Conservation (phyloP, 2,113 vertebrate genomes). For the Pterocles burchelli region DNA sequence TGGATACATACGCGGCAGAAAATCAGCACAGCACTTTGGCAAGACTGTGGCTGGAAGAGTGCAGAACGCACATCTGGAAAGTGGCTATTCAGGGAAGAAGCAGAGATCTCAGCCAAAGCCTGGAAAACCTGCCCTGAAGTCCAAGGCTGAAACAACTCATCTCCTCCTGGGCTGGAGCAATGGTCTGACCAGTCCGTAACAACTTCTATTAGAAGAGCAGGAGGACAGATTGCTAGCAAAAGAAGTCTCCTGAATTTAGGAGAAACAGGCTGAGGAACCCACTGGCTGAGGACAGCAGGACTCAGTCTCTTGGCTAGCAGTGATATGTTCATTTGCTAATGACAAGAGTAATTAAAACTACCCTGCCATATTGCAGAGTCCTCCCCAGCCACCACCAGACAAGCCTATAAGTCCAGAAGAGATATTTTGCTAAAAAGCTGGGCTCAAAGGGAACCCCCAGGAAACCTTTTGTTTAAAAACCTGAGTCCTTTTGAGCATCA, state of each 20-base stretch:
- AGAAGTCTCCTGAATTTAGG: neutral
- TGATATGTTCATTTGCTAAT: neutral
- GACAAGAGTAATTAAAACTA: neutral
- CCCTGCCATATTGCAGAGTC: neutral
- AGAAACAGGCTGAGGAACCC: neutral
- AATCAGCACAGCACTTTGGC: neutral
- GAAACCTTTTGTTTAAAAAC: neutral
- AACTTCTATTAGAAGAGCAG: neutral
- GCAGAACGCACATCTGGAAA: neutral
- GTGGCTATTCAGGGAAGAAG: neutral
- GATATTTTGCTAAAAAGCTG: neutral
- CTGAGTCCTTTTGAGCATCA: neutral
- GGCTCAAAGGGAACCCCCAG: neutral
- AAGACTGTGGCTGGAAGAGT: neutral
- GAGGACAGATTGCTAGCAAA: neutral
- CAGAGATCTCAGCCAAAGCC: neutral
- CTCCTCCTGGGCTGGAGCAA: neutral
- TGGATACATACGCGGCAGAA: neutral
- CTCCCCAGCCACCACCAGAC: neutral
- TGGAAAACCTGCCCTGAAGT: neutral
- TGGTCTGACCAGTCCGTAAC: neutral
- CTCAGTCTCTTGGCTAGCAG: neutral
- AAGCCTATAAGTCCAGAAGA: neutral
- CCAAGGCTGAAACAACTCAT: neutral
- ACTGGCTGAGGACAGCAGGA: neutral